These are phyloP conservation scores for Dendropsophus ebraccatus DNA, from an alignment of 2,113 vertebrate genomes.

Conservation along the genomic window DNA sequence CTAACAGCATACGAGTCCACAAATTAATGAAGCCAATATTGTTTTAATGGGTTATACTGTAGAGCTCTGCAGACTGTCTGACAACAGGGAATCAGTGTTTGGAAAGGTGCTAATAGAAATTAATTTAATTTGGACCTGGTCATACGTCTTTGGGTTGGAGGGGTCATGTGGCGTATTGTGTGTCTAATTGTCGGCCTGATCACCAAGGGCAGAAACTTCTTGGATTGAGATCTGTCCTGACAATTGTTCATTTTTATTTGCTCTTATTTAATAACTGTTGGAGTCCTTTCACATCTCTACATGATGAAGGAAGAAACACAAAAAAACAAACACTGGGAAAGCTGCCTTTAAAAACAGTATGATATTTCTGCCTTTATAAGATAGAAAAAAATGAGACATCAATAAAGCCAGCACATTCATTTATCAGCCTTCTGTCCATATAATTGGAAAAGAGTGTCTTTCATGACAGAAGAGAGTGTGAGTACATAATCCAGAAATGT, in stretches of 20 bases:
- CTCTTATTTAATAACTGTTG: constrained; percentile 18
- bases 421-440: not conserved
- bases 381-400: not conserved
- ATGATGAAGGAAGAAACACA: not conserved
- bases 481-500: not conserved
- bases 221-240: constrained; percentile 15
- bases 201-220: constrained; percentile 6
- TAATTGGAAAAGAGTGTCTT: not conserved
- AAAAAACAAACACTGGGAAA: constrained; percentile 10
- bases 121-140: constrained; percentile 35
- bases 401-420: not conserved
- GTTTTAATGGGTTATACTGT: constrained; percentile 13
- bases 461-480: not conserved
- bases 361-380: not conserved
- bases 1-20: not conserved
- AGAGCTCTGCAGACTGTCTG: constrained; percentile 19
- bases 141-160: not conserved
- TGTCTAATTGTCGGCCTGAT: not conserved
- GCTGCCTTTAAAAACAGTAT: not conserved
- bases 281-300: constrained; percentile 14
- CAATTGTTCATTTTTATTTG: constrained; percentile 15
- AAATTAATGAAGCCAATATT: constrained; percentile 21
- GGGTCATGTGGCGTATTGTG: not conserved
- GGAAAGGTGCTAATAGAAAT: constrained; percentile 12
- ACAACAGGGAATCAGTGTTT: constrained; percentile 40